Evolutionary conservation across 1,140 invertebrate genomes (phyloP), one percentile per base, ranked within the genome.

Genomic region (Ceratosolen solmsi): DNA sequence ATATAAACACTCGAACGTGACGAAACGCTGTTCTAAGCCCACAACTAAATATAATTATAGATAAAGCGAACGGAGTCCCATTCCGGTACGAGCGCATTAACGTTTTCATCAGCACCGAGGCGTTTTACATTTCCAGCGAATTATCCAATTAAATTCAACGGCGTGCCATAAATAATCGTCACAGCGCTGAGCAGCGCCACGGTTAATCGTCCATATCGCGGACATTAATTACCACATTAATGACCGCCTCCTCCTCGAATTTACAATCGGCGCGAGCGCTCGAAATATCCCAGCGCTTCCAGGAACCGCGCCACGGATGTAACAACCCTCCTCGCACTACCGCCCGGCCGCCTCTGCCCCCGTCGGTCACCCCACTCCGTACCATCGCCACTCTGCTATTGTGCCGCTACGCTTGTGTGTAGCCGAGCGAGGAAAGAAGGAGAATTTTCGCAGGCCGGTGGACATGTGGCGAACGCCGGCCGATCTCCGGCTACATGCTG

Each of bases 401-500:
- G 30, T 30, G 15, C 11, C 17, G 17, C 2, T 5, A 17, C 22
- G 49, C 54, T 30, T 22, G 27, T 65, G 38, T 36, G 41, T 80
- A 81, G n/a, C 49, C n/a, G 36, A 76, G 51, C 60, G 63, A 76
- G 54, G 38, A 72, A 81, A 68, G 73, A 70, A 46, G 58, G 73
- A 71, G 76, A 83, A 84, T 84, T 82, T 86, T 84, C 54, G 81
- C 79, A 84, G 73, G 15, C 7, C 30, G 36, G 82, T 70, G 83
- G 87, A 90, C 90, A 91, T 91, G 89, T 91, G 90, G 90, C 84
- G 76, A 83, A 90, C 84, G 89, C 82, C 83, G 82, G 83, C 27
- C n/a, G 80, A 68, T 46, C 70, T 54, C 71, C 65, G 22, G 60
- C 82, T 4, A 22, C 9, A 22, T 20, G 51, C 20, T 22, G 9